phyloP scores from a whole-genome alignment of 2,113 vertebrate genomes.

The Apus apus region DNA sequence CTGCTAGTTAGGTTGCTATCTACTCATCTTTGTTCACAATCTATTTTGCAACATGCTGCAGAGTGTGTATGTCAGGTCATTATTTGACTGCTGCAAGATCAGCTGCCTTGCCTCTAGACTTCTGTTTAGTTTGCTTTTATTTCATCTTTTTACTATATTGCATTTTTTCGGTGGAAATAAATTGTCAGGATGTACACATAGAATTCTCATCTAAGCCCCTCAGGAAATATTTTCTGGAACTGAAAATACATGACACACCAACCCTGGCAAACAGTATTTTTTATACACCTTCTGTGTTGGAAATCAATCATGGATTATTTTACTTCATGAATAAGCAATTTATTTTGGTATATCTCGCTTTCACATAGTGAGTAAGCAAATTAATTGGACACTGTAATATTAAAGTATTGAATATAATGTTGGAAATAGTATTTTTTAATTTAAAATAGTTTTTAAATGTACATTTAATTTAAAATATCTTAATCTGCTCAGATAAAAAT shows the following conservation, averaged over 20 bases:
- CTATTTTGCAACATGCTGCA: background rate
- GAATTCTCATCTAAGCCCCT: constrained; percentile 30
- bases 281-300: background rate
- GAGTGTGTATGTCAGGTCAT: background rate
- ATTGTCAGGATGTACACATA: background rate
- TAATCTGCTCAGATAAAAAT: background rate
- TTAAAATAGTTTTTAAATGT: constrained; percentile 29
- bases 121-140: constrained; percentile 35
- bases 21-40: background rate
- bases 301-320: background rate
- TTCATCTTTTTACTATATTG: constrained; percentile 10
- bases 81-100: constrained; percentile 22
- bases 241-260: background rate
- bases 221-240: constrained; percentile 17
- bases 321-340: background rate
- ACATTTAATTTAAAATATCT: constrained; percentile 25
- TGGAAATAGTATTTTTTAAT: constrained; percentile 23
- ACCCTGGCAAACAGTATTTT: background rate
- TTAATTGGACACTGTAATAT: constrained; percentile 17
- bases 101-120: constrained; percentile 1
- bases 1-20: background rate
- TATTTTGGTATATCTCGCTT: constrained; percentile 1
- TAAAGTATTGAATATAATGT: background rate
- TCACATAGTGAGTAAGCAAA: constrained; percentile 11
- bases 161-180: constrained; percentile 35